Percentiles rank a stretch among this genome's conserved stretches.
Conservation (phyloP, 2,113 vertebrate species). For the Nesoenas mayeri region DNA sequence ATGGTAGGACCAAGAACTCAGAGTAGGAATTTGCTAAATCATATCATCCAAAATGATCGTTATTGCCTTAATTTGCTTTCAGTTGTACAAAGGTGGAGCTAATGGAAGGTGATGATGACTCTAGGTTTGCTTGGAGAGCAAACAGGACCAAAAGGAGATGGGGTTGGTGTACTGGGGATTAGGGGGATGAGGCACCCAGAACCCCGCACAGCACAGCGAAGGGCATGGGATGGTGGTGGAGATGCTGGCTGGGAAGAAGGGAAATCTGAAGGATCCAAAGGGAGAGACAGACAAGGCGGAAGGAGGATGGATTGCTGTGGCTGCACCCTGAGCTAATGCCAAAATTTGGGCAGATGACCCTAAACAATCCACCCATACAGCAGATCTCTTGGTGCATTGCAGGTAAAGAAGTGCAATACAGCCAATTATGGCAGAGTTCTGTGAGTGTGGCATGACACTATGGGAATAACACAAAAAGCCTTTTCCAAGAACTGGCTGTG, state of each 20-base stretch:
- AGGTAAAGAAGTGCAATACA: background rate
- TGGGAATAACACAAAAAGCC: background rate
- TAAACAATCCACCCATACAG: background rate
- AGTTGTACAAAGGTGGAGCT: background rate
- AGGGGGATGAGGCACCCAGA: fast-evolving
- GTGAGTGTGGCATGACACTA: fast-evolving
- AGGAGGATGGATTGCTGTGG: background rate
- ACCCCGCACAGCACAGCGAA: background rate
- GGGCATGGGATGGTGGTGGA: background rate
- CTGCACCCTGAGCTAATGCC: background rate
- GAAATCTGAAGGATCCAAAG: background rate
- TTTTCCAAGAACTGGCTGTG: background rate
- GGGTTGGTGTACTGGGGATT: too few relatives aligned
- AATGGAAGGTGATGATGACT: background rate
- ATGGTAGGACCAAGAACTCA: background rate
- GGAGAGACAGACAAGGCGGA: background rate
- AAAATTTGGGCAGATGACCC: background rate
- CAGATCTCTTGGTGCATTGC: background rate
- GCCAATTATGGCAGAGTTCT: background rate
- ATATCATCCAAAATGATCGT: background rate
- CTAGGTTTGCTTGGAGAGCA: background rate
- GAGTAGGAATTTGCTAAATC: background rate
- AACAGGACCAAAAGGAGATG: background rate
- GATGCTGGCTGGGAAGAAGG: background rate
- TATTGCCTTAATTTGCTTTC: background rate